Evolutionary conservation across 2,797 vertebrate species (phyloP).

Genomic region (Sparidentex hasta): DNA sequence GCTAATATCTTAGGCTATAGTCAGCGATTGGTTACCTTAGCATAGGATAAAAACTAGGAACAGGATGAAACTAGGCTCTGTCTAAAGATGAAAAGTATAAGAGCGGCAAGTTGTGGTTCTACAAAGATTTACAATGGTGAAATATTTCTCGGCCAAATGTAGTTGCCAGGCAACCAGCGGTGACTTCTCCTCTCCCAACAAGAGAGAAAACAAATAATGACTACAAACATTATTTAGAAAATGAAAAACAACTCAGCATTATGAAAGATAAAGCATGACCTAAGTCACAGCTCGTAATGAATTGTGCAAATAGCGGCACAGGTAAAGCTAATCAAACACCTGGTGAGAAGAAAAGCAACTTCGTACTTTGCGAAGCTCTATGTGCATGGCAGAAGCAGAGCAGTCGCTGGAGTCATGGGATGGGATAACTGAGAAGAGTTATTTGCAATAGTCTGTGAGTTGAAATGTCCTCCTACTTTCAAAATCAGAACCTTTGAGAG

Average conservation of each 20-base stretch:
- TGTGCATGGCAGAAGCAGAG: neutral
- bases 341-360: neutral
- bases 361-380: neutral
- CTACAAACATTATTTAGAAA: too few species aligned
- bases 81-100: too few species aligned
- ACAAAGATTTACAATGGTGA: too few species aligned
- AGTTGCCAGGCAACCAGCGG: too few species aligned
- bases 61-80: too few species aligned
- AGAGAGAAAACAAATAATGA: too few species aligned
- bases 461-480: conserved; percentile 19
- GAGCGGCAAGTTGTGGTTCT: too few species aligned
- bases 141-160: too few species aligned
- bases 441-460: neutral
- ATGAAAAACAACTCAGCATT: neutral
- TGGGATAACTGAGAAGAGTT: neutral
- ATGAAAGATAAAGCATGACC: neutral
- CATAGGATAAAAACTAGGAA: too few species aligned
- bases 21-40: too few species aligned
- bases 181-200: too few species aligned
- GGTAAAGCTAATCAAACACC: conserved; percentile 4
- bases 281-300: neutral
- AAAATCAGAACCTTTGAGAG: neutral
- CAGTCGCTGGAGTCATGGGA: neutral
- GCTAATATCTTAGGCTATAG: too few species aligned
- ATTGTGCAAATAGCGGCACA: neutral